Evolutionary conservation across 2,888 invertebrate species (phyloP).

Genomic region (Drosophila atripex): DNA sequence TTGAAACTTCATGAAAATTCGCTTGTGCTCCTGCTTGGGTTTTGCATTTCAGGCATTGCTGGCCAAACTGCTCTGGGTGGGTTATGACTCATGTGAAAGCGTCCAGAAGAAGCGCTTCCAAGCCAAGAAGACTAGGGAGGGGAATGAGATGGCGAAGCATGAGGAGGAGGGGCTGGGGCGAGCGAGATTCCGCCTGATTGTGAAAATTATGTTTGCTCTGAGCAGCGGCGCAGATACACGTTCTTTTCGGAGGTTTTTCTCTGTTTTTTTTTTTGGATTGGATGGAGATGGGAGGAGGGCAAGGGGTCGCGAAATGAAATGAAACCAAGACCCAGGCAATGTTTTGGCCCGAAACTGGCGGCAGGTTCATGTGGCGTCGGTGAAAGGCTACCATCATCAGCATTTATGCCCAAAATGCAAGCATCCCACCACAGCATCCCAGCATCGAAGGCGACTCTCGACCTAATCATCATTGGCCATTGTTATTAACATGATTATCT

Average conservation of each 20-base stretch:
- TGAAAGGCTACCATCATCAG: constrained; percentile 79
- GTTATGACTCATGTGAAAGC: constrained; percentile 80
- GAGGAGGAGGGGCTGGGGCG: constrained; percentile 46
- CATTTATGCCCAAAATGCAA: constrained; percentile 34
- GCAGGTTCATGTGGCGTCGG: constrained; percentile 75
- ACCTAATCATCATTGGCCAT: constrained; percentile 80
- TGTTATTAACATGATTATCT: constrained; percentile 79
- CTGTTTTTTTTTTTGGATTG: not conserved
- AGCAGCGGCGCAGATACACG: constrained; percentile 66
- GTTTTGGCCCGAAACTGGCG: constrained; percentile 18
- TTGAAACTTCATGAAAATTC: too few relatives aligned
- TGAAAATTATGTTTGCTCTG: constrained; percentile 77
- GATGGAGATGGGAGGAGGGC: constrained; percentile 12
- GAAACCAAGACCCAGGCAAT: constrained; percentile 8
- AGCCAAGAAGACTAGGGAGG: too few relatives aligned
- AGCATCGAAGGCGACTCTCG: constrained; percentile 18
- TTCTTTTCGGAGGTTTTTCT: constrained; percentile 36
- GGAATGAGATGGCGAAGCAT: constrained; percentile 1
- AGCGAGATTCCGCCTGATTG: constrained; percentile 72
- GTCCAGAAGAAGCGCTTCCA: constrained; percentile 46
- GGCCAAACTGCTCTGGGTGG: constrained; percentile 69
- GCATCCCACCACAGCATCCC: not conserved
- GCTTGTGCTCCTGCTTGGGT: constrained; percentile 35
- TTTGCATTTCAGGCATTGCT: constrained; percentile 67
- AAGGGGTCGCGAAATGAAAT: constrained; percentile 23